Evolutionary conservation across 2,797 vertebrate genomes (phyloP).

Genomic region (Phrynocephalus vlangalii): DNA sequence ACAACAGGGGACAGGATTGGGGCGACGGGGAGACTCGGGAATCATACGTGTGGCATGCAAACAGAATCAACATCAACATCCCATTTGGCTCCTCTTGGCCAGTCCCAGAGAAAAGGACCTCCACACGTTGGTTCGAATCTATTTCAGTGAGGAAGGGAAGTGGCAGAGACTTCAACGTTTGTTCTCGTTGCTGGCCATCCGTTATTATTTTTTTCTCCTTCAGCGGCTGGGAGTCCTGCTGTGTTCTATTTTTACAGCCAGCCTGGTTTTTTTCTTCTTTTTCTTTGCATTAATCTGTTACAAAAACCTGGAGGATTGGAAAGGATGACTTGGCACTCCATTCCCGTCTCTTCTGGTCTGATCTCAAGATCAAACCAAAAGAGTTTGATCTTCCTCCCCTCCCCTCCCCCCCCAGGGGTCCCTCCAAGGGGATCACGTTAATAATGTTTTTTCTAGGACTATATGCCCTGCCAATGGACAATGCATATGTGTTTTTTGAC

Average conservation of each 20-base stretch:
- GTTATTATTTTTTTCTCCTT: neutral
- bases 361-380: neutral
- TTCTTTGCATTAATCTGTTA: neutral
- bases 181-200: slow-evolving; percentile 14
- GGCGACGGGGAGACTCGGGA: neutral
- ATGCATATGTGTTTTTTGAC: no score
- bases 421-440: neutral
- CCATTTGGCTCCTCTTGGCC: neutral
- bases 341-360: slow-evolving; percentile 27
- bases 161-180: neutral
- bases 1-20: neutral
- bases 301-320: slow-evolving; percentile 36
- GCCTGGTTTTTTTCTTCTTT: neutral
- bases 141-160: neutral
- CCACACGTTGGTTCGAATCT: no score
- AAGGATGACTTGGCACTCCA: slow-evolving; percentile 44
- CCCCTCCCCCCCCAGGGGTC: no score
- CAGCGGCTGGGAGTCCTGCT: rapidly evolving
- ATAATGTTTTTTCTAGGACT: neutral
- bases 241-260: neutral
- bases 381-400: neutral
- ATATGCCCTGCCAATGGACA: neutral
- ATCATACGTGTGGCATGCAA: neutral
- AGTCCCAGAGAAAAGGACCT: neutral
- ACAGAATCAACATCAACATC: neutral